Evolutionary conservation across 1,140 invertebrate species (phyloP), one percentile per base, ranked within the genome.

Genomic region (Drosophila simulans): DNA sequence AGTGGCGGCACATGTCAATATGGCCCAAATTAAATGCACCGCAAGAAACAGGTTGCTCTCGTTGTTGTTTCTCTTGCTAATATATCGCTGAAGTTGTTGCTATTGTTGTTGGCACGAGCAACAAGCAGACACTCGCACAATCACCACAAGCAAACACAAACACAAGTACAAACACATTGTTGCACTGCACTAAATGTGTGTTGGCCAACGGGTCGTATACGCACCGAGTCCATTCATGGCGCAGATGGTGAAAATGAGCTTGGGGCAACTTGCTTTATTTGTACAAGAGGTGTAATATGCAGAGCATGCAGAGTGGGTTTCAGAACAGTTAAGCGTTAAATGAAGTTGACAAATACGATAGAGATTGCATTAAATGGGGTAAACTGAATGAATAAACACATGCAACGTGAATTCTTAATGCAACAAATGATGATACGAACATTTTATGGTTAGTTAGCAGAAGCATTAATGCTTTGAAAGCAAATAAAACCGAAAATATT

Each of bases 1-100:
- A 20, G 17, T 31, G 62, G 63, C 35, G 80, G 75, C 80, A 86
- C 79, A 88, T 88, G 79, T 86, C 83, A 83, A 88, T 76, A 88
- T 86, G 79, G 79, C 75, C 83, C 84, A 88, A 86, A 88, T 82
- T 55, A 66, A 64, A 35, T 75, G 52, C 81, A 80, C 79, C 54
- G 72, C 66, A 72, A 88, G 62, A 86, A 84, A 85, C 81, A 81
- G 81, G 81, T 85, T 85, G 80, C 51, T 69, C 42, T 43, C 66
- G 15, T 58, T 65, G n/a, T 17, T 39, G 46, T 49, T 58, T 27
- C 25, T 27, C 5, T 0, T 27, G 25, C 25, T 27, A 27, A 1
- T 17, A 5, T 35, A 35, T 35, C 34, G 34, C 3, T 12, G 42
- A 37, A 5, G 34, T 40, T 12, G 15, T 17, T 17, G 17, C 17